Evolutionary conservation across 2,797 vertebrate genomes (phyloP), one percentile per base, ranked within the genome.

Genomic region (Diplodus sargus): DNA sequence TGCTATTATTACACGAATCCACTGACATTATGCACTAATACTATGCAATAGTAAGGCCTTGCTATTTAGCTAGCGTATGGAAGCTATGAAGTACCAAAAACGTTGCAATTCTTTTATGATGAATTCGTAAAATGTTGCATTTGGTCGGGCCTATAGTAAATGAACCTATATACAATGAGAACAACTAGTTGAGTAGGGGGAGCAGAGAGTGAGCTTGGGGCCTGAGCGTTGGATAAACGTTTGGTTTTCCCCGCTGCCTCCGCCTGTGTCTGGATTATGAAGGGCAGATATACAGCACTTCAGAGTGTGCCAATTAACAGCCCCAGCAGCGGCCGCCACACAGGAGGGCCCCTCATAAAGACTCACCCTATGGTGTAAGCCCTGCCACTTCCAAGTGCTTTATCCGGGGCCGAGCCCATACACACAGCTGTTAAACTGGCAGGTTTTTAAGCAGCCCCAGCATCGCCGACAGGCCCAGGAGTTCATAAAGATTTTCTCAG

Each of bases 231-330:
- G 87, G 90, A 88, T 93, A 94, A 94, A 94, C 81, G 87, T 94
- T 94, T 91, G 91, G 78, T 91, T 92, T 94, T 83, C 87, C 90
- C 90, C 25, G 82, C 85, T 82, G 89, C 82, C 87, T 87, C 82
- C 5, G 82, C 86, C 91, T 87, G 86, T 87, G 91, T 91, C 84
- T 87, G 94, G 92, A 94, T 95, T 93, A 94, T 91, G 91, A 92
- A 95, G 90, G 93, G 90, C 91, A 94, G 93, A 93, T 94, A 94
- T 90, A 93, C 90, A 60, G 87, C 90, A 92, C 93, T 94, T 93
- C 91, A 94, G 90, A 95, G 91, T 74, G 86, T 90, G 93, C 93
- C 95, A 95, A 95, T 95, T 94, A 95, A 95, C 94, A 93, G 91
- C 90, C 90, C 89, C 92, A 93, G 92, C 90, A 89, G 91, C 78